Evolutionary conservation across 2,113 vertebrate genomes (phyloP), one percentile per base, ranked within the genome.

Genomic region (Larimichthys crocea): DNA sequence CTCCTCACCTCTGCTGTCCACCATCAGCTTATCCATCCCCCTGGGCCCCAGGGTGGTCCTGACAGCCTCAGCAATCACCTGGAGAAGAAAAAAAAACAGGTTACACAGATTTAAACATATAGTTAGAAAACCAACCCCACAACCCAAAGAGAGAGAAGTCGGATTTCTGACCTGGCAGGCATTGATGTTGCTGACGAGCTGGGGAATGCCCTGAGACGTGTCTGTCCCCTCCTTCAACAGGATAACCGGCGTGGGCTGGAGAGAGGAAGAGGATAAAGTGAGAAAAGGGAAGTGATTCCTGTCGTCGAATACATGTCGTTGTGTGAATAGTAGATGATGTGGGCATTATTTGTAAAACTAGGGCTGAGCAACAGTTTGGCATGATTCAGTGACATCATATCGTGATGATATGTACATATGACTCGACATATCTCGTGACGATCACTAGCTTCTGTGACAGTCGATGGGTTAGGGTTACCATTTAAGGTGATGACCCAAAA

Each of bases 1-100:
- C 26, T 69, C 20, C 95, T 95, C 74, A 99, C 98, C 98, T 92
- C 95, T 94, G 70, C 93, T 91, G 7, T 99, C 98, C 62, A 99
- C 98, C 42, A 99, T 97, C 72, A 99, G 97, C 79, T 99, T 99
- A 95, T 99, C 98, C 98, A 99, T 99, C 74, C 98, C 98, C 4
- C 98, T 96, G 17, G 98, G 98, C 2, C 98, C 98, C 59, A 99
- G 94, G 2, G 98, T 99, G 70, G 98, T 99, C 76, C 98, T 95
- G 62, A 99, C 97, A 0, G 98, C 98, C 91, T 99, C 98, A 0
- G 98, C 94, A 1, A 99, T 97, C 56, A 99, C 97, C 95, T 99
- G 95, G 91, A 96, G 95, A 56, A 95, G 94, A 75, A 44, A 72
- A 53, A 35, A 10, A 11, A 40, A 40, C 7, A 40, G 6, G 9